Evolutionary conservation across 2,113 vertebrate genomes (phyloP).

Genomic region (Callithrix jacchus): DNA sequence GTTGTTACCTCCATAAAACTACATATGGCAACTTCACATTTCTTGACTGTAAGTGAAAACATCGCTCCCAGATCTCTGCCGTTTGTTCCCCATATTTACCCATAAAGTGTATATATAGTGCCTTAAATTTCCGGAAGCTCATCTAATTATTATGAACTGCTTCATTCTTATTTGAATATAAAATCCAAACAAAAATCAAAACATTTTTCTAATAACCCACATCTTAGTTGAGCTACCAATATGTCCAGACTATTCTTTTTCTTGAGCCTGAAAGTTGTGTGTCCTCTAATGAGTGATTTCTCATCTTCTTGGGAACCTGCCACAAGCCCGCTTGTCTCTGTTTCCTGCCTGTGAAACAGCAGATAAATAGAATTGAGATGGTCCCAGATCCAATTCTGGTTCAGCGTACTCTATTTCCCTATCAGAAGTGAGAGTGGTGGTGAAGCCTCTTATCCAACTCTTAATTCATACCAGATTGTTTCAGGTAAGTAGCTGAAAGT

Average conservation of each 20-base stretch:
- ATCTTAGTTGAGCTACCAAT: conserved; percentile 26
- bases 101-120: not conserved
- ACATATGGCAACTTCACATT: conserved; percentile 9
- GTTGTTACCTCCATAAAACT: conserved; percentile 19
- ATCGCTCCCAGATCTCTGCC: not conserved
- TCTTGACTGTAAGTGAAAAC: not conserved
- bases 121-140: conserved; percentile 4
- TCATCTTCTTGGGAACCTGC: not conserved
- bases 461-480: not conserved
- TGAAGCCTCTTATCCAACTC: not conserved
- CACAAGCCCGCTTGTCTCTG: not conserved
- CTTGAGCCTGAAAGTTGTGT: conserved; percentile 16
- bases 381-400: not conserved
- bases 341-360: not conserved
- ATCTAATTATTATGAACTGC: not conserved
- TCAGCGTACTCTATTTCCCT: conserved; percentile 18
- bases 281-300: not conserved
- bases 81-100: not conserved
- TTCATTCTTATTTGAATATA: conserved; percentile 31
- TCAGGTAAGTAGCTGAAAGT: conserved; percentile 18
- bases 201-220: not conserved
- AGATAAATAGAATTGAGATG: conserved; percentile 13
- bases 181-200: conserved; percentile 29
- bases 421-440: not conserved
- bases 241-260: conserved; percentile 9